Base-by-base conservation (phyloP, 2,797 vertebrate species). In the Podargus strigoides region DNA sequence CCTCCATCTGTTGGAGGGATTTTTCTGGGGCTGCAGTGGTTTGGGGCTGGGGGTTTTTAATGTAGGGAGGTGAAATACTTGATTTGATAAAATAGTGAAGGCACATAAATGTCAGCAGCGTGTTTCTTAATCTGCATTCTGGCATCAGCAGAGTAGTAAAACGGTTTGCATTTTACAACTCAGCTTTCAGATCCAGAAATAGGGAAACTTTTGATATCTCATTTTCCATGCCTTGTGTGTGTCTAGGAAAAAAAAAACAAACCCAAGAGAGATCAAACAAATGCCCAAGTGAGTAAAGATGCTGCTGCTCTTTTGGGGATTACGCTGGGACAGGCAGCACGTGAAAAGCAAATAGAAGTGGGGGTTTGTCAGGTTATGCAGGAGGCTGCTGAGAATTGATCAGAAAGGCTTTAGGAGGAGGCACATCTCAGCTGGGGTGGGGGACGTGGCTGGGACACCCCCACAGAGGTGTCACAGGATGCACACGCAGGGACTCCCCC, bases 311-410 rank as follows among this genome's bases (percentile, higher is more conserved):
- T 76, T 73, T 12, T 21, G 59, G 70, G 70, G 67, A 62, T 76
- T 12, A 3, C 8, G 0, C 28, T 26, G 56, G 41, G 63, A 55
- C 62, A 42, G 2, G 0, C 23, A 7, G 76, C 0, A 0, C 6
- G 37, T 11, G 42, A 28, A 28, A 56, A 72, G 64, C 23, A 55
- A 46, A 64, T 3, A 2, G 16, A 66, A 41, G 20, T 1, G 39
- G 30, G 27, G 8, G 30, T 56, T 55, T 5, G 59, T 32, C 14
- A 73, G 50, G 22, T 6, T 19, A 8, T 11, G 52, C n/a, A 26
- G 63, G 10, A 20, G 28, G 44, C 50, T 79, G 64, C 53, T 46
- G 7, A 28, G 69, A 58, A 63, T 78, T 18, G 4, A 10, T 10
- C 24, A 26, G 50, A 26, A 62, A 34, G 69, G 4, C 23, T 59